Conservation (phyloP, 2,797 vertebrate genomes). For the Alcedo quadribrachys region DNA sequence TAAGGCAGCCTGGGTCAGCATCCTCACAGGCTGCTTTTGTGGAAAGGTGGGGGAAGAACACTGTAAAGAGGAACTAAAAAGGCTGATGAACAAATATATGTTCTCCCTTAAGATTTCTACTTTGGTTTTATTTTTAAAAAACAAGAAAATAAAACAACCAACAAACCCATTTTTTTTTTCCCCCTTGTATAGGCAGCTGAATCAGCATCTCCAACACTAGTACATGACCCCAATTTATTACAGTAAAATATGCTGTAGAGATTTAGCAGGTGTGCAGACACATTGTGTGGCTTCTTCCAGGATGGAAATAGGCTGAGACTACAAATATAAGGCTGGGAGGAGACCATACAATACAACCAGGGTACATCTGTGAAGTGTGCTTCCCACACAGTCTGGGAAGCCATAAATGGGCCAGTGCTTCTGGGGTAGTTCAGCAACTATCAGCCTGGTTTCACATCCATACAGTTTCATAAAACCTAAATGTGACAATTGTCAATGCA, state of each 20-base stretch:
- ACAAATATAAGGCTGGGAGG: slow-evolving; percentile 45
- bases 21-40: slow-evolving; percentile 5
- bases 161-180: background rate
- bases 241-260: slow-evolving; percentile 33
- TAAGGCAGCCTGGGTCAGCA: slow-evolving; percentile 54
- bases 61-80: slow-evolving; percentile 41
- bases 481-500: background rate
- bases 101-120: slow-evolving; percentile 24
- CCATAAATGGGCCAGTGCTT: background rate
- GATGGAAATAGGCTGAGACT: background rate
- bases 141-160: background rate
- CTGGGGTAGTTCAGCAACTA: background rate
- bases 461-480: background rate
- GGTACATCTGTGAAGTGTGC: background rate
- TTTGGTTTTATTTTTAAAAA: slow-evolving; percentile 23
- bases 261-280: slow-evolving; percentile 24
- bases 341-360: background rate
- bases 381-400: background rate
- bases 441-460: background rate
- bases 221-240: slow-evolving; percentile 31
- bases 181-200: slow-evolving; percentile 7
- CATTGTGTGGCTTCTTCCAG: slow-evolving; percentile 22
- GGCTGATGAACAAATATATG: slow-evolving; percentile 36
- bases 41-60: background rate
- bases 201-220: background rate